Base-by-base conservation (phyloP, 1,140 invertebrate species). In the Lepidotrigona ventralis region DNA sequence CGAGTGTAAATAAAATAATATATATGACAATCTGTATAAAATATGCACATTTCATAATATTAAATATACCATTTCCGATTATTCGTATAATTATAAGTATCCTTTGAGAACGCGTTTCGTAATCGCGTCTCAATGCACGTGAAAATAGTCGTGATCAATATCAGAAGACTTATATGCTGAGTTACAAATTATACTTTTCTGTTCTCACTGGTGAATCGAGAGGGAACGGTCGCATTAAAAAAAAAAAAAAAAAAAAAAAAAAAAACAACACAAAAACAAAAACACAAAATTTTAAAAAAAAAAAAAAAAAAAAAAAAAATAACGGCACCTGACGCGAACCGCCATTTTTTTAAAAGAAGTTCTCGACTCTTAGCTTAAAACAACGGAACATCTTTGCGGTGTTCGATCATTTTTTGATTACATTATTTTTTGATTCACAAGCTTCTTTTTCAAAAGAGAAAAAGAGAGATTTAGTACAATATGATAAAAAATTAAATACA, bases 51-150 rank as follows among this genome's bases (percentile, higher is more conserved):
- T 82, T 90, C 85, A 39, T 88, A 89, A 83, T 88, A 90, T 92
- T 92, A 93, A 93, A 92, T 92, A 92, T 91, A 92, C 91, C 84
- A 89, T 91, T 26, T 26, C 90, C 66, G 54, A 90, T 89, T 85
- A 84, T 85, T 88, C 84, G 77, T 90, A 91, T 87, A 85, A 89
- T 90, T 92, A 89, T 90, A 92, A 92, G 91, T 93, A 93, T 90
- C 88, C 86, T 90, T 86, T 92, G 88, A 39, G 33, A 90, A 89
- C 90, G 86, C 85, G 74, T 84, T 33, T 60, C 54, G 81, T 58
- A 60, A 72, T 66, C 85, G 68, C 83, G 72, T 78, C 46, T 6
- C 68, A 77, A 83, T 76, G 63, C 58, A 63, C 58, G 33, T 26
- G 77, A 82, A 46, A 81, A 88, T 85, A 88, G 68, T 87, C 81